Evolutionary conservation across 1,140 invertebrate species (phyloP).

Genomic region (Eriocheir sinensis): DNA sequence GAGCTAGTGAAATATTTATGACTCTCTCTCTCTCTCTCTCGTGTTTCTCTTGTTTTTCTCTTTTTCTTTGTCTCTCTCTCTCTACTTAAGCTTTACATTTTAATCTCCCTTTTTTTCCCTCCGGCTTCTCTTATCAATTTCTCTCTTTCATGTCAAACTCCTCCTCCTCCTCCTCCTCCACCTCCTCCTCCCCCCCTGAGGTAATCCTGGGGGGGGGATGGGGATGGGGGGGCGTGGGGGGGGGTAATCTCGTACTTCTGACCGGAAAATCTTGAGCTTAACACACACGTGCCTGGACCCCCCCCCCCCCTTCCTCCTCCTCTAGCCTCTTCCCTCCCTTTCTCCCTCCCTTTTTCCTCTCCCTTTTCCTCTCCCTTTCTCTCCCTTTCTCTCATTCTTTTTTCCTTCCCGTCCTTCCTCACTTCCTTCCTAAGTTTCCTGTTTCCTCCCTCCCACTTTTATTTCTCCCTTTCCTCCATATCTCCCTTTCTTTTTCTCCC

Average conservation of each 20-base stretch:
- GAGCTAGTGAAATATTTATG: not conserved
- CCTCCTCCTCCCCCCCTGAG: not conserved
- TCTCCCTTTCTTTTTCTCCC: not conserved
- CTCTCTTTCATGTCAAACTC: not conserved
- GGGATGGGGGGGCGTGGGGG: too few species aligned
- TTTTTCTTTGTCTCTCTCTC: not conserved
- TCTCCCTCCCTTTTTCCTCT: not conserved
- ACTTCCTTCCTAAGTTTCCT: not conserved
- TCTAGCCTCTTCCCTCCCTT: not conserved
- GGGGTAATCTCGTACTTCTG: too few species aligned
- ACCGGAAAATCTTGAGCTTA: too few species aligned
- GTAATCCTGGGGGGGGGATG: too few species aligned
- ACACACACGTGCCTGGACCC: too few species aligned
- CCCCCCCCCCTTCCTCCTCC: not conserved
- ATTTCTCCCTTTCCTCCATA: not conserved
- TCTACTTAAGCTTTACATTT: not conserved
- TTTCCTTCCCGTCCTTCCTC: not conserved
- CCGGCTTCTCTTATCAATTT: not conserved
- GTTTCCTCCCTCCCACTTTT: not conserved
- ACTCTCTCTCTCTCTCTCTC: slow-evolving; percentile 25
- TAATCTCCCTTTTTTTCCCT: not conserved
- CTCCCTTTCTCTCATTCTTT: not conserved
- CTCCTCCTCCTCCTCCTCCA: not conserved
- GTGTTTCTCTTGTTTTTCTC: not conserved
- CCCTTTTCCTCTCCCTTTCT: not conserved